Conservation (phyloP, 2,888 invertebrate genomes). For the Xestia rhomboidea region DNA sequence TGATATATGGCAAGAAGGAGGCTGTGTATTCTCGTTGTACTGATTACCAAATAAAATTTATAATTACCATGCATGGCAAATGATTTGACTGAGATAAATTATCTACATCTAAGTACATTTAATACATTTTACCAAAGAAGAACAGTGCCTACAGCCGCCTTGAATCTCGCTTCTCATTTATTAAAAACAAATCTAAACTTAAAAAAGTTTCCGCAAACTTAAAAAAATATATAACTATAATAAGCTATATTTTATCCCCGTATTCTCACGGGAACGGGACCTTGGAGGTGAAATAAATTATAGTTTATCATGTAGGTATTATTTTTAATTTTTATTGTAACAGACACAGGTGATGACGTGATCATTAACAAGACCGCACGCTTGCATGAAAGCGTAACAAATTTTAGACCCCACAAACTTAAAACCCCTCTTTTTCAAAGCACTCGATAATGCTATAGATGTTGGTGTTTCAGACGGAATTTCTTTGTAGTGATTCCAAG, state of each 20-base stretch:
- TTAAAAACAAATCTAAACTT: not conserved
- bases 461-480: slow-evolving; percentile 77
- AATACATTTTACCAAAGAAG: not conserved
- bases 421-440: slow-evolving; percentile 81
- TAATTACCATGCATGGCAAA: not conserved
- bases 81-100: not conserved
- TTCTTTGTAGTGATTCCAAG: slow-evolving; percentile 75
- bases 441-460: slow-evolving; percentile 79
- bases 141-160: not conserved
- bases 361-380: slow-evolving; percentile 86
- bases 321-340: slow-evolving; percentile 38
- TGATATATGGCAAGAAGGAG: not conserved
- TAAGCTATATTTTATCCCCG: too few species aligned
- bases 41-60: not conserved
- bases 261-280: too few species aligned
- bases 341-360: slow-evolving; percentile 77
- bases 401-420: slow-evolving; percentile 84
- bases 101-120: not conserved
- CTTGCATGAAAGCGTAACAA: slow-evolving; percentile 88
- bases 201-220: too few species aligned
- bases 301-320: not conserved
- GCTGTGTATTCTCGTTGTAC: slow-evolving; percentile 23
- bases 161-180: not conserved
- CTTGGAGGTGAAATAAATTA: too few species aligned
- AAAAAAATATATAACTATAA: too few species aligned